A percentile compares a stretch with the other conserved stretches of the same genome.
phyloP scores from a whole-genome alignment of 2,797 vertebrate species.

The Myotis findleyi region DNA sequence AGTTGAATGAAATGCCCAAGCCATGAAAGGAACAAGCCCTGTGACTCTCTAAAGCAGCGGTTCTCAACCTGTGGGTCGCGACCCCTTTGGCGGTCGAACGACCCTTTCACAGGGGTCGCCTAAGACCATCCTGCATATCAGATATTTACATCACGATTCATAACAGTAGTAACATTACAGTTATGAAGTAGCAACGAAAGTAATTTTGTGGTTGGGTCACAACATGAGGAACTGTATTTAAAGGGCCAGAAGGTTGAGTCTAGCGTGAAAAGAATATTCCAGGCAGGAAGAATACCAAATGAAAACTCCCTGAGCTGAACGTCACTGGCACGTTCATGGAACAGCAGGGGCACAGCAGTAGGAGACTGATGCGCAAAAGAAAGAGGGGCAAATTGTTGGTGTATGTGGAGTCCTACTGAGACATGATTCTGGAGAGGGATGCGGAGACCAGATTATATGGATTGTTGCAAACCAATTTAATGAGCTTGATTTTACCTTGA shows the following conservation, averaged over 20 bases:
- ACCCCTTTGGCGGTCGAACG: too few relatives aligned
- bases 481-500: background rate
- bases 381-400: background rate
- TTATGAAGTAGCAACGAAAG: too few relatives aligned
- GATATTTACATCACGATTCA: too few relatives aligned
- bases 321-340: background rate
- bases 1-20: conserved; percentile 1
- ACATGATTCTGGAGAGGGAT: background rate
- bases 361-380: background rate
- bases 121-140: too few relatives aligned
- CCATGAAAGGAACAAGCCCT: background rate
- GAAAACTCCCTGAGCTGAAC: background rate
- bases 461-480: background rate
- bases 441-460: background rate
- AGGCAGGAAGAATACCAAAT: background rate
- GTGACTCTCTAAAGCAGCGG: background rate
- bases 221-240: too few relatives aligned
- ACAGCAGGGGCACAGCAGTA: background rate
- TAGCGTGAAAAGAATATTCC: conserved; percentile 23
- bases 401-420: background rate
- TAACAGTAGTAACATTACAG: too few relatives aligned
- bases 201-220: too few relatives aligned
- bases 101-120: too few relatives aligned
- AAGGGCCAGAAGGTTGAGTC: too few relatives aligned
- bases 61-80: too few relatives aligned